Conservation (phyloP, 2,113 vertebrate species). For the Podarcis cretensis region DNA sequence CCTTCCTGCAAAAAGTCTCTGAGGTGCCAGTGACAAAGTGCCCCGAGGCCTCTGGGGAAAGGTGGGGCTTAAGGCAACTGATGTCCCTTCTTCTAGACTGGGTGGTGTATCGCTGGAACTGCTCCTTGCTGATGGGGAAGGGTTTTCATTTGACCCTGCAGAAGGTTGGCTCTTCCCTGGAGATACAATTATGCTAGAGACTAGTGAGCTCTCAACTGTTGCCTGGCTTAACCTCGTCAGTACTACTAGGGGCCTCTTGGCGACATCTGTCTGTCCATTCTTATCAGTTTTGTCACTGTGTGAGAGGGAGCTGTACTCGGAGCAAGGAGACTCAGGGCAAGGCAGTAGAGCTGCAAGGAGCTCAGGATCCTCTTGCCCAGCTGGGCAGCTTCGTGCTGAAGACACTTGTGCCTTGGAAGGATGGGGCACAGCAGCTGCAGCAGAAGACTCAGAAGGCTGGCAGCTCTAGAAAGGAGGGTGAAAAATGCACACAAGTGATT, state of each 20-base stretch:
- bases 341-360: slow-evolving; percentile 64
- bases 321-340: slow-evolving; percentile 66
- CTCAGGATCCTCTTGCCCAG: slow-evolving; percentile 63
- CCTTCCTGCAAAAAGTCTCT: slow-evolving; percentile 71
- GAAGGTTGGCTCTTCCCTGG: slow-evolving; percentile 71
- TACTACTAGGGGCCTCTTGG: slow-evolving; percentile 70
- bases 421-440: slow-evolving; percentile 59
- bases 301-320: slow-evolving; percentile 57
- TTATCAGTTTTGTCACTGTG: slow-evolving; percentile 58
- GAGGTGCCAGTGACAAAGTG: slow-evolving; percentile 70
- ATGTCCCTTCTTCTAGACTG: slow-evolving; percentile 47
- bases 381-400: slow-evolving; percentile 54
- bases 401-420: slow-evolving; percentile 26
- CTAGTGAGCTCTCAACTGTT: slow-evolving; percentile 72
- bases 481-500: slow-evolving; percentile 30
- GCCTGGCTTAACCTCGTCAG: slow-evolving; percentile 78
- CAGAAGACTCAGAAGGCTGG: slow-evolving; percentile 65
- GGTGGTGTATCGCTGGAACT: slow-evolving; percentile 61
- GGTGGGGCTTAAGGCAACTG: slow-evolving; percentile 73
- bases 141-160: slow-evolving; percentile 72
- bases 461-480: slow-evolving; percentile 70
- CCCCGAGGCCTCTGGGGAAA: slow-evolving; percentile 73
- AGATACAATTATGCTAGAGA: slow-evolving; percentile 75
- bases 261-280: slow-evolving; percentile 64
- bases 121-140: slow-evolving; percentile 64